These are phyloP conservation scores for Laterallus jamaicensis DNA, from an alignment of 2,113 vertebrate genomes.

Conservation along the genomic window DNA sequence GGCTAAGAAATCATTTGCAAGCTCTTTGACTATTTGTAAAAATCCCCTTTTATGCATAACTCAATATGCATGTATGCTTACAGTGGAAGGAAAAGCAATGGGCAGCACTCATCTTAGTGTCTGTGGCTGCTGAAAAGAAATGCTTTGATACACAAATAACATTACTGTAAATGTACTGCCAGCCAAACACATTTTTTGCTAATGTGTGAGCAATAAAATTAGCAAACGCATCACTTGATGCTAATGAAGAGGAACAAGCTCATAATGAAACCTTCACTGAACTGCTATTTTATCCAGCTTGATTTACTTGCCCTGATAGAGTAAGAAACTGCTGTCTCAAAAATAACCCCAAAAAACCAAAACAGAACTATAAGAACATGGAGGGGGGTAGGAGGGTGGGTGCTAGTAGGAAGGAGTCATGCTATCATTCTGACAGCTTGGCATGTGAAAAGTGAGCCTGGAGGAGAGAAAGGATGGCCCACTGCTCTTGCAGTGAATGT, in stretches of 20 bases:
- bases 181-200: conserved; percentile 13
- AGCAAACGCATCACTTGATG: conserved; percentile 55
- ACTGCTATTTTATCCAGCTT: conserved; percentile 23
- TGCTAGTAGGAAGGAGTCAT: not conserved
- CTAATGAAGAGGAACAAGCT: conserved; percentile 61
- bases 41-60: not conserved
- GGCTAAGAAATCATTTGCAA: conserved; percentile 4
- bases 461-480: not conserved
- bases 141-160: not conserved
- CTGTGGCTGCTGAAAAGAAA: not conserved
- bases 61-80: not conserved
- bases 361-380: no score
- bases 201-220: conserved; percentile 10
- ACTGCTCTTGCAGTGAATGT: not conserved
- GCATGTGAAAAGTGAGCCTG: not conserved
- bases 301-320: not conserved
- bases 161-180: conserved; percentile 4
- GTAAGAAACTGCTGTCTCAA: not conserved
- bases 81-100: not conserved
- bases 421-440: not conserved
- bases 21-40: not conserved
- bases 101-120: not conserved
- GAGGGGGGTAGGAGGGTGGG: fast-evolving
- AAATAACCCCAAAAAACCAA: no score
- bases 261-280: conserved; percentile 43